Evolutionary conservation across 2,888 invertebrate genomes (phyloP).

Genomic region (Oligia fasciuncula): DNA sequence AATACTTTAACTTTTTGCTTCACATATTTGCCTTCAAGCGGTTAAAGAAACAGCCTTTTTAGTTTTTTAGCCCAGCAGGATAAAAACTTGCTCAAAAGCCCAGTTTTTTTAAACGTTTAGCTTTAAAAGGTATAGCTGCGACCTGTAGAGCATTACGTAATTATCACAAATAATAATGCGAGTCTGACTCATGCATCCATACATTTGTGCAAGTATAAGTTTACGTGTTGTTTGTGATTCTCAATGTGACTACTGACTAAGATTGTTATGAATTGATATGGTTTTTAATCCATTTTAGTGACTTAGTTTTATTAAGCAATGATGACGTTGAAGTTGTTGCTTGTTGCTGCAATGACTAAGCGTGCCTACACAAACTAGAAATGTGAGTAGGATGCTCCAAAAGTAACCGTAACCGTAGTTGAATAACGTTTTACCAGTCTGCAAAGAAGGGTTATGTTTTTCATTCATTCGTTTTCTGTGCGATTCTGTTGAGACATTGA

Average conservation of each 20-base stretch:
- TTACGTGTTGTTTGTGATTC: conserved; percentile 24
- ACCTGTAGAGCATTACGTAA: conserved; percentile 56
- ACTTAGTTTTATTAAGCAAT: background rate
- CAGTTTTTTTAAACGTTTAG: conserved; percentile 6
- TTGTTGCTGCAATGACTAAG: background rate
- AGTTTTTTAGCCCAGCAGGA: conserved; percentile 14
- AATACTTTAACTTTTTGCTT: conserved; percentile 27
- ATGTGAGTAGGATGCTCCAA: background rate
- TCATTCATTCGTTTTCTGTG: background rate
- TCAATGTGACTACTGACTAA: conserved; percentile 30
- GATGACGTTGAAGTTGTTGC: background rate
- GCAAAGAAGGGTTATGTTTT: background rate
- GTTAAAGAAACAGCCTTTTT: conserved; percentile 2
- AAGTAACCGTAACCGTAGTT: no score
- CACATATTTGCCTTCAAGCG: conserved; percentile 25
- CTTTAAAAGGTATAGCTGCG: conserved; percentile 21
- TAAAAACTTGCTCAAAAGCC: conserved; percentile 39
- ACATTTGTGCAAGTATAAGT: conserved; percentile 60
- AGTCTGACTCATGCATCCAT: conserved; percentile 62
- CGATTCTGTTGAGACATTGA: background rate
- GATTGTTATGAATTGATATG: conserved; percentile 28
- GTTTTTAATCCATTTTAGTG: conserved; percentile 13
- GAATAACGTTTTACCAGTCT: background rate
- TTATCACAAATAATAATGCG: conserved; percentile 51
- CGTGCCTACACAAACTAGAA: background rate